These are phyloP conservation scores for Smutsia temminckii DNA, from an alignment of 2,797 vertebrate genomes.

Conservation along the genomic window DNA sequence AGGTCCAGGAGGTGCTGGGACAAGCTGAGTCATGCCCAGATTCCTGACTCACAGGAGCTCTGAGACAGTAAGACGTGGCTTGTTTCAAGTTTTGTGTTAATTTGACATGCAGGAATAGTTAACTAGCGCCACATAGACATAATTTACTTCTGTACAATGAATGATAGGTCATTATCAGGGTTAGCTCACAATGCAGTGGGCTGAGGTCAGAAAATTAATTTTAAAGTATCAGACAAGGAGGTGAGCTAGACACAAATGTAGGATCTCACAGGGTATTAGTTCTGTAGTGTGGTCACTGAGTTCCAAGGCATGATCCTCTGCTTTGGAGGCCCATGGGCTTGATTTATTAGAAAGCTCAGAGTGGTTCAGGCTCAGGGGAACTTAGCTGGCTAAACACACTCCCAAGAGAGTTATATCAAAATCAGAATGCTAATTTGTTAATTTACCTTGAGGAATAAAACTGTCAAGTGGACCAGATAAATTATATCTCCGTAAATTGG, in stretches of 20 bases:
- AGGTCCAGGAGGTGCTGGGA: not conserved
- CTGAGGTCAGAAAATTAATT: not conserved
- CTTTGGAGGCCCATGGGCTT: not conserved
- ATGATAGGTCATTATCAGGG: no score
- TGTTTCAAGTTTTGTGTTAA: not conserved
- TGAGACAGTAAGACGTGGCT: not conserved
- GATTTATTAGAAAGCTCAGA: constrained; percentile 1
- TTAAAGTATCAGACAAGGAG: not conserved
- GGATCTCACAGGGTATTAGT: not conserved
- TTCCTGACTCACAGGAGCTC: not conserved
- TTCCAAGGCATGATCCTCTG: not conserved
- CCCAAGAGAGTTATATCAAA: not conserved
- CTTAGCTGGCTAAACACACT: not conserved
- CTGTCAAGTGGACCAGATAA: not conserved
- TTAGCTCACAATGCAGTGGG: not conserved
- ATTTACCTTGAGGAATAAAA: constrained; percentile 43
- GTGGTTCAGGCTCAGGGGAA: not conserved
- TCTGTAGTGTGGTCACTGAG: not conserved
- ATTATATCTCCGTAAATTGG: not conserved
- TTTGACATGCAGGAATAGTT: not conserved
- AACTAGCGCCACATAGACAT: not conserved
- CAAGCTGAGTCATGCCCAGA: rapidly evolving
- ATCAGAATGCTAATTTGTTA: constrained; percentile 57
- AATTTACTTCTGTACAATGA: not conserved
- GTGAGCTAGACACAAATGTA: not conserved